phyloP scores from a whole-genome alignment of 2,797 vertebrate genomes.

The Ptychobarbus kaznakovi region DNA sequence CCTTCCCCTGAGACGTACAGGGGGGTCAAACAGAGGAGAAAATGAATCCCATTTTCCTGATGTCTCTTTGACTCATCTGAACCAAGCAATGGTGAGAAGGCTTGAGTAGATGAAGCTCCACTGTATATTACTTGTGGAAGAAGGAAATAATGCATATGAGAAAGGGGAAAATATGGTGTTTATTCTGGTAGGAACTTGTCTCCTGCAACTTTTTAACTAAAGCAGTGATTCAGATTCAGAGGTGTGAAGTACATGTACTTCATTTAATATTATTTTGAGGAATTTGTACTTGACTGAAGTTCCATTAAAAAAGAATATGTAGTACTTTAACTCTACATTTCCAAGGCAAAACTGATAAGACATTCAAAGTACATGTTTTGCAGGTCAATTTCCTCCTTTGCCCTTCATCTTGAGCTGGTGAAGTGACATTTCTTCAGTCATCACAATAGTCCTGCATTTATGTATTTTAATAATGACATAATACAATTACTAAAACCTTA shows the following conservation, averaged over 20 bases:
- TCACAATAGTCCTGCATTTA: too few relatives aligned
- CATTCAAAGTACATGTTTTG: neutral
- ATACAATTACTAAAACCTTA: too few relatives aligned
- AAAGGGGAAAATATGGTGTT: neutral
- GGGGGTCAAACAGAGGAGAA: slow-evolving; percentile 43
- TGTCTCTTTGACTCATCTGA: neutral
- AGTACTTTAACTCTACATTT: neutral
- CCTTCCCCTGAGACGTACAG: slow-evolving; percentile 22
- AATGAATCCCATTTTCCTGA: slow-evolving; percentile 3
- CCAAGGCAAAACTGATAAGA: neutral
- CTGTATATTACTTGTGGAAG: neutral
- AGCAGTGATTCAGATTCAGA: neutral
- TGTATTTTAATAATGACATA: too few relatives aligned
- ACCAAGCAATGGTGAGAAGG: neutral
- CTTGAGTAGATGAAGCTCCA: neutral
- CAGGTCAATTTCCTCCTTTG: neutral
- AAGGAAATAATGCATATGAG: neutral
- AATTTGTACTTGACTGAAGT: slow-evolving; percentile 1
- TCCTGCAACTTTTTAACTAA: neutral
- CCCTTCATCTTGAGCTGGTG: neutral
- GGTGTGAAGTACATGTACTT: neutral
- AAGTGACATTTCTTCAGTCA: neutral
- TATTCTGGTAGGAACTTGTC: neutral
- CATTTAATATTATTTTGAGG: neutral
- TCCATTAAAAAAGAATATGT: neutral